These are phyloP conservation scores for Drosophila anomelani DNA, from an alignment of 2,888 invertebrate genomes.

Conservation along the genomic window DNA sequence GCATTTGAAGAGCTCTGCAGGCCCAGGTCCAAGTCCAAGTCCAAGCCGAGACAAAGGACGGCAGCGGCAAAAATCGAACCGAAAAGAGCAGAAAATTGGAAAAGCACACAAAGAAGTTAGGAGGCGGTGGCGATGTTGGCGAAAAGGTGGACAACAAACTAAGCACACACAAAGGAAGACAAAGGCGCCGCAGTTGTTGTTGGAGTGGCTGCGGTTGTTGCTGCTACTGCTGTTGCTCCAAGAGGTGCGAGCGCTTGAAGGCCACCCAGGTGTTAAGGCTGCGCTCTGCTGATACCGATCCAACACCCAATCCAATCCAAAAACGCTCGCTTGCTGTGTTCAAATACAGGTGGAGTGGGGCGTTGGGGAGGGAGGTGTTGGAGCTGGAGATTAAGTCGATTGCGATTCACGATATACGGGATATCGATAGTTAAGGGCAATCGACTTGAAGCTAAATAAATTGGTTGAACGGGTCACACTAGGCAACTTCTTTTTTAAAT, in stretches of 20 bases:
- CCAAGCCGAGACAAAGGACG: constrained; percentile 1
- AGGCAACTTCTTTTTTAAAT: not conserved
- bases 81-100: not conserved
- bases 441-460: not conserved
- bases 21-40: not conserved
- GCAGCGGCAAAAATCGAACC: not conserved
- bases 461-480: not conserved
- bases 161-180: constrained; percentile 28
- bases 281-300: constrained; percentile 18
- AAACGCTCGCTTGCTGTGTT: constrained; percentile 13
- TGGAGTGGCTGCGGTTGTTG: not conserved
- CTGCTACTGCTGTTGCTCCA: not conserved
- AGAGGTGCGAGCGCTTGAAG: constrained; percentile 38
- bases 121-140: not conserved
- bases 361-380: not conserved
- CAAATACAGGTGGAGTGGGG: not conserved
- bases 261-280: constrained; percentile 43
- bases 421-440: not conserved
- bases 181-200: constrained; percentile 22
- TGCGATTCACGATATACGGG: no score
- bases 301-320: constrained; percentile 2
- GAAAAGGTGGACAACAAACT: not conserved
- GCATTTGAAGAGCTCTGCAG: constrained; percentile 85
- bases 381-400: constrained; percentile 15
- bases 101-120: constrained; percentile 18